phyloP scores from a whole-genome alignment of 2,113 vertebrate species.

The cattle (Bos taurus) region DNA sequence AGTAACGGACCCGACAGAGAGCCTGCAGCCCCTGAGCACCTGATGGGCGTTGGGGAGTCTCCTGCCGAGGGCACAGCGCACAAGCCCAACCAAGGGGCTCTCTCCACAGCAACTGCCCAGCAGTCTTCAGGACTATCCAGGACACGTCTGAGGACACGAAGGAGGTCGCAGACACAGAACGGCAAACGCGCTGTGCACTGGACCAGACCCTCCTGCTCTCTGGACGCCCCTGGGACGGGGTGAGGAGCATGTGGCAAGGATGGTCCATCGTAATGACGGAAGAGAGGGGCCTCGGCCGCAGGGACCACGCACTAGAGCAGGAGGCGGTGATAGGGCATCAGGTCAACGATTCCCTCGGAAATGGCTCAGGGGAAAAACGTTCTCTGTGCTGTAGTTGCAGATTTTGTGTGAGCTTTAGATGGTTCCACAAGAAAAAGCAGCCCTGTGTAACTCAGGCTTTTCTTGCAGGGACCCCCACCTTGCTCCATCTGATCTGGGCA shows the following conservation, averaged over 20 bases:
- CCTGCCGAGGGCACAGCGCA: neutral
- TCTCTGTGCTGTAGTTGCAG: neutral
- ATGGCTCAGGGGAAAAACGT: neutral
- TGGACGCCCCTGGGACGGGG: rapidly evolving
- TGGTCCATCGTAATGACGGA: rapidly evolving
- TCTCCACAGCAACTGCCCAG: neutral
- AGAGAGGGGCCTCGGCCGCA: neutral
- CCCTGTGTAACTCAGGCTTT: neutral
- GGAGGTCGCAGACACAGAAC: neutral
- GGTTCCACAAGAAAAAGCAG: neutral
- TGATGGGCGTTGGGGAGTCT: neutral
- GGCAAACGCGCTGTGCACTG: neutral
- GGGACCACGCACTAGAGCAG: neutral
- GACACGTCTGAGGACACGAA: neutral
- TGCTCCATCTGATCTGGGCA: neutral
- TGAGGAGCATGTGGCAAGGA: neutral
- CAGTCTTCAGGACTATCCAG: neutral
- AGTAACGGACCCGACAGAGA: rapidly evolving
- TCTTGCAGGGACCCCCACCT: neutral
- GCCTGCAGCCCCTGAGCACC: neutral
- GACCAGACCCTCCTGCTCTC: neutral
- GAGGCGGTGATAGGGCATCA: neutral
- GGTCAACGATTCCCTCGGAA: neutral
- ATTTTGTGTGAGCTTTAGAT: neutral
- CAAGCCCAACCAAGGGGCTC: neutral